Evolutionary conservation across 2,113 vertebrate genomes (phyloP), one percentile per base, ranked within the genome.

Genomic region (Pungitius pungitius): DNA sequence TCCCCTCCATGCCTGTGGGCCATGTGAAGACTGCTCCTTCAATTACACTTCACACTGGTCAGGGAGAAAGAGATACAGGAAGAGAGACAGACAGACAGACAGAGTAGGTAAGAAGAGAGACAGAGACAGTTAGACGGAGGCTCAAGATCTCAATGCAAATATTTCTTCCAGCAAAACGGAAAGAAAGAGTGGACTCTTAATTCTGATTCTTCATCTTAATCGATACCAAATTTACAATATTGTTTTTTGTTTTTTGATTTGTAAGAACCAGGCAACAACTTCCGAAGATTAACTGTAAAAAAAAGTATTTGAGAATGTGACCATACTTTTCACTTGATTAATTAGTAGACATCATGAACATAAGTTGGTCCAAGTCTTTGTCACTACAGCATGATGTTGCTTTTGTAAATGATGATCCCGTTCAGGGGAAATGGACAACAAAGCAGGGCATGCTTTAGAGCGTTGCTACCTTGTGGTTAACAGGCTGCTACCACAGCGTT

Each of bases 1-100:
- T 93, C 90, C 90, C 87, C 89, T 93, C 85, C 81, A 89, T 87
- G 89, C 88, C 89, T 92, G 81, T 89, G 79, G 90, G 90, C 90
- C 88, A 87, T 86, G 90, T 92, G 91, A 91, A 89, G 82, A 91
- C 88, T 86, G 89, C 88, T 91, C 82, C 90, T 91, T 92, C 90
- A 93, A 91, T 93, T 92, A 92, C 90, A 93, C 88, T 90, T 90
- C 88, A 86, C 79, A 85, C 80, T 74, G 88, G 89, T 82, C 88
- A 90, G 79, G 78, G 80, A 83, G 82, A 81, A 74, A 83, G 63
- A 85, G 74, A 83, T 18, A 85, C 79, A 78, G 47, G 67, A 55
- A 73, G 73, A 80, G 69, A 67, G 59, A 49, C 65, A 39, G 75
- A 77, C 45, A 56, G 78, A 73, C 33, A 62, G 68, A 78, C 71